These are phyloP conservation scores for Oryzias celebensis DNA, from an alignment of 2,113 vertebrate genomes.

Conservation along the genomic window DNA sequence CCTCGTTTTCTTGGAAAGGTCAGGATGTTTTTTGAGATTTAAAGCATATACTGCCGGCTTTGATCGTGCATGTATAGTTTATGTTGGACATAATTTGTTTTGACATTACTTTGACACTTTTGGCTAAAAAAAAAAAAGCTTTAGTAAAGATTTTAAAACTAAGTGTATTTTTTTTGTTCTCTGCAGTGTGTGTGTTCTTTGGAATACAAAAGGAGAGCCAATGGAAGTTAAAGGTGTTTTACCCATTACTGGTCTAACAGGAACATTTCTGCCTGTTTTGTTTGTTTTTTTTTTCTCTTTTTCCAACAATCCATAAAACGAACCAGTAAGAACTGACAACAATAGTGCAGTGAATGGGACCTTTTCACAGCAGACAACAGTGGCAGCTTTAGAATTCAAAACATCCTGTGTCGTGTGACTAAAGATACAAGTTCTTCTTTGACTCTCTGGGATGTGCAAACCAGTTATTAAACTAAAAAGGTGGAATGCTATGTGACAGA, in stretches of 20 bases:
- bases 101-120: too few relatives aligned
- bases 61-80: too few relatives aligned
- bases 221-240: conserved; percentile 56
- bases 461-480: not conserved
- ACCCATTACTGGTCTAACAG: conserved; percentile 62
- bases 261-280: conserved; percentile 42
- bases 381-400: conserved; percentile 17
- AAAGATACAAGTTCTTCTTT: not conserved
- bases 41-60: too few relatives aligned
- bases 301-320: conserved; percentile 28
- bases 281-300: conserved; percentile 25
- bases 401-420: not conserved
- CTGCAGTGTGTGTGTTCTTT: conserved; percentile 37
- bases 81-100: too few relatives aligned
- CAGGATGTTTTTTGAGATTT: too few relatives aligned
- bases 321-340: conserved; percentile 1
- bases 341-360: conserved; percentile 3
- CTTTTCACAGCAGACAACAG: conserved; percentile 13
- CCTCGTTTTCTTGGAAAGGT: too few relatives aligned
- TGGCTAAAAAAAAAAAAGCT: too few relatives aligned
- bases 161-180: not conserved
- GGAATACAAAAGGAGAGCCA: conserved; percentile 39
- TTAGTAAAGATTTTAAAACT: too few relatives aligned
- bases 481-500: conserved; percentile 12
- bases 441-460: not conserved